Evolutionary conservation across 1,140 invertebrate species (phyloP).

Genomic region (Zaprionus camerounensis): DNA sequence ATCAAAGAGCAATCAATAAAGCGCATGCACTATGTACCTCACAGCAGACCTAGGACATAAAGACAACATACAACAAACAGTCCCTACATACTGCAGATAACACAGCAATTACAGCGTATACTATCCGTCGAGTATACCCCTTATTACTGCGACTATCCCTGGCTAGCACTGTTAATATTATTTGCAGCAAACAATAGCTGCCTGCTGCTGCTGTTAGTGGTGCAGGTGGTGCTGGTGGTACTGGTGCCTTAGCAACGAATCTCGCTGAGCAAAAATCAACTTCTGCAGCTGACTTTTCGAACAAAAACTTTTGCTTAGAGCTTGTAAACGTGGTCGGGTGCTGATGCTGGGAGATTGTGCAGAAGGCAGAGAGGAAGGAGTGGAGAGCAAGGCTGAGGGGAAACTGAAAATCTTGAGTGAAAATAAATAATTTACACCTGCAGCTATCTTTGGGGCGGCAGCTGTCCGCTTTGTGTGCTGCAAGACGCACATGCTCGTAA

Average conservation of each 20-base stretch:
- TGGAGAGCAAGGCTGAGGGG: slow-evolving; percentile 1
- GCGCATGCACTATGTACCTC: too few species aligned
- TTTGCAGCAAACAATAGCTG: slow-evolving; percentile 76
- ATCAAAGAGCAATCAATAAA: too few species aligned
- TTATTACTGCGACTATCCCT: slow-evolving; percentile 22
- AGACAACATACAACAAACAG: too few species aligned
- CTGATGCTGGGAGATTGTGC: slow-evolving; percentile 14
- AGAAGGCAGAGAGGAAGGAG: not conserved
- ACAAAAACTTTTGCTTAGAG: slow-evolving; percentile 71
- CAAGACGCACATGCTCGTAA: slow-evolving; percentile 23
- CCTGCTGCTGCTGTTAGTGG: slow-evolving; percentile 16
- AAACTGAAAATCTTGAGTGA: slow-evolving; percentile 77
- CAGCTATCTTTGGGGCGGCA: slow-evolving; percentile 60
- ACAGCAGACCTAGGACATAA: too few species aligned
- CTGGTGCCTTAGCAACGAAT: slow-evolving; percentile 19
- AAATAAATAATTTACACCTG: slow-evolving; percentile 84
- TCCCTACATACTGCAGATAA: not conserved
- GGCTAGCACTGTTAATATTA: slow-evolving; percentile 62
- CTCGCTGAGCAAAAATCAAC: slow-evolving; percentile 69
- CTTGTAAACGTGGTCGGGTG: slow-evolving; percentile 42
- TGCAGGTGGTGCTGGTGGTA: slow-evolving; percentile 18
- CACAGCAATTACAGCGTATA: slow-evolving; percentile 2
- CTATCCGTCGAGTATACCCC: not conserved
- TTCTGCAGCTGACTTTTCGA: slow-evolving; percentile 77
- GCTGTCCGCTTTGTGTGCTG: slow-evolving; percentile 24